Evolutionary conservation across 64 coral and sea anemone species (phyloP).

Genomic region (Hydrozoanthus tunicans): DNA sequence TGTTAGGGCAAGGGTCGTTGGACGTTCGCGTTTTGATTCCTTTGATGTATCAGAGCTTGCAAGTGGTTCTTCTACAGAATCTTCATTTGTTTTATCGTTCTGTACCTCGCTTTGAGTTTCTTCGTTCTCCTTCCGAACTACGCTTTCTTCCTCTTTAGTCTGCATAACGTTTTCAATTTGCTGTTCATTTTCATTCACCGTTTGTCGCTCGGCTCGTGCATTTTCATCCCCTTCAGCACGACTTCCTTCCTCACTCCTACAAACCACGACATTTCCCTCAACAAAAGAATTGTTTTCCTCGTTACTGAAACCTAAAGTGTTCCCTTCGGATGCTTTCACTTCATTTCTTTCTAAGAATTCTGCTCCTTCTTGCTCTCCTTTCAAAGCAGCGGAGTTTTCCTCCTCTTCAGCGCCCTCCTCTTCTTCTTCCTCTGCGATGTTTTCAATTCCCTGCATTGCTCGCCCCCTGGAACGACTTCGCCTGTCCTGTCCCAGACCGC

Average conservation of each 20-base stretch:
- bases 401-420: slow-evolving; percentile 17
- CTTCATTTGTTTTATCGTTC: slow-evolving; percentile 10
- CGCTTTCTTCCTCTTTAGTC: not conserved
- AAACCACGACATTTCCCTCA: not conserved
- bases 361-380: not conserved
- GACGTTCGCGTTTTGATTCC: slow-evolving; percentile 51
- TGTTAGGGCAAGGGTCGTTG: slow-evolving; percentile 42
- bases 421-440: slow-evolving; percentile 70
- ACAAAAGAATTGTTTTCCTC: not conserved
- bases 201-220: too few relatives aligned
- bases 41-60: not conserved
- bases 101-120: not conserved
- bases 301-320: not conserved
- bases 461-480: slow-evolving; percentile 1
- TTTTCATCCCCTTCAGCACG: not conserved
- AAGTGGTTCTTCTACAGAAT: not conserved
- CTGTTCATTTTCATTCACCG: not conserved
- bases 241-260: not conserved
- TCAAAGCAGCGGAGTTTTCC: not conserved
- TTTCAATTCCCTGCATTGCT: slow-evolving; percentile 51
- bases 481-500: not conserved
- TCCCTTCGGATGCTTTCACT: not conserved
- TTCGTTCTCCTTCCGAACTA: not conserved
- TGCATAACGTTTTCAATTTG: not conserved
- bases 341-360: not conserved